Percentiles rank a stretch among this genome's conserved stretches.
phyloP scores from a whole-genome alignment of 1,140 invertebrate species.

The Acromyrmex charruanus region DNA sequence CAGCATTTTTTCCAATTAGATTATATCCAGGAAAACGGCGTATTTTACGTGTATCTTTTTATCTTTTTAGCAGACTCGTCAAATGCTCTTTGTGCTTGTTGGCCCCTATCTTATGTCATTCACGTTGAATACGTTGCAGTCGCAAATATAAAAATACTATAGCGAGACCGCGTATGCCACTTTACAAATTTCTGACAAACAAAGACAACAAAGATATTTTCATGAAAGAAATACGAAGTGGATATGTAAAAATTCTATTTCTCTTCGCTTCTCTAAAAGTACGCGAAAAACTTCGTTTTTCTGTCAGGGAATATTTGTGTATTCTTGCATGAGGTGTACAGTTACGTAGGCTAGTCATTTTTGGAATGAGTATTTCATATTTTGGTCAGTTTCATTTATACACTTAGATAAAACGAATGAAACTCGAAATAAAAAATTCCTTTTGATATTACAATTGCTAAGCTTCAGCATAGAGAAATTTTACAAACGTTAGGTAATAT shows the following conservation, averaged over 20 bases:
- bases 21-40: conserved; percentile 46
- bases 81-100: conserved; percentile 22
- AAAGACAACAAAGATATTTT: conserved; percentile 14
- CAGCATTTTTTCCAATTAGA: conserved; percentile 58
- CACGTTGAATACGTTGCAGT: not conserved
- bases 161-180: not conserved
- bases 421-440: not conserved
- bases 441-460: not conserved
- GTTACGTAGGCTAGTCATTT: not conserved
- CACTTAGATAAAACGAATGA: too few relatives aligned
- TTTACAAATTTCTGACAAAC: conserved; percentile 31
- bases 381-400: not conserved
- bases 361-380: not conserved
- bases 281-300: too few relatives aligned
- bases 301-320: not conserved
- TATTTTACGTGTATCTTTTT: conserved; percentile 19
- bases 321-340: not conserved
- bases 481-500: conserved; percentile 41
- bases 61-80: conserved; percentile 5
- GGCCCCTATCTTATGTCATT: not conserved
- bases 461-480: conserved; percentile 20
- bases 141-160: not conserved
- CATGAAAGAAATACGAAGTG: not conserved
- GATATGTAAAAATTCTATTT: not conserved
- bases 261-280: not conserved